phyloP scores from a whole-genome alignment of 2,888 invertebrate genomes.

The Callinectes sapidus region DNA sequence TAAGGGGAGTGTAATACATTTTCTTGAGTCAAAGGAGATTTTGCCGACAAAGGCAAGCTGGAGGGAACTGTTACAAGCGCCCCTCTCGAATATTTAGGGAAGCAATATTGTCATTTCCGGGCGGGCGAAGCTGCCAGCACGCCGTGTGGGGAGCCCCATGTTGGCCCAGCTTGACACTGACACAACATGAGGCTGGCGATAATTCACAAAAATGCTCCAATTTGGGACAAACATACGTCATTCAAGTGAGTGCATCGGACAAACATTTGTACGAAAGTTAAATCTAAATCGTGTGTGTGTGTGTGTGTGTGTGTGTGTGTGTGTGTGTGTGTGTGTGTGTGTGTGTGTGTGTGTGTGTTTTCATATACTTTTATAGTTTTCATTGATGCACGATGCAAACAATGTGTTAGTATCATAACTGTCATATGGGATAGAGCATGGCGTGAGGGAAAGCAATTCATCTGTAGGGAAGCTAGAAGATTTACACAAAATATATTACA shows the following conservation, averaged over 20 bases:
- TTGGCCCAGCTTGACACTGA: not conserved
- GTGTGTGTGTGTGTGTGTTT: not conserved
- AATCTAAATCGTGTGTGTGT: not conserved
- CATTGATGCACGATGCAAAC: not conserved
- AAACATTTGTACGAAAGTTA: not conserved
- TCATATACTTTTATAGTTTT: not conserved
- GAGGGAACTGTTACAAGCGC: constrained; percentile 20
- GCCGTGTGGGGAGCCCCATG: not conserved
- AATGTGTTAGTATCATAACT: not conserved
- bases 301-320: not conserved
- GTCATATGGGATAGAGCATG: not conserved
- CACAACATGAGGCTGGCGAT: not conserved
- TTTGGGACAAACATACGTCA: constrained; percentile 13
- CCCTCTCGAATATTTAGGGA: constrained; percentile 14
- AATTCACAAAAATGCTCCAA: constrained; percentile 14
- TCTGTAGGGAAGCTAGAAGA: not conserved
- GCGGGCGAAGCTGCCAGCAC: constrained; percentile 18
- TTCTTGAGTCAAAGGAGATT: constrained; percentile 27
- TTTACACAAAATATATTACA: not conserved
- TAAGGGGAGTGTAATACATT: constrained; percentile 27
- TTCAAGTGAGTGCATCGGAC: constrained; percentile 3
- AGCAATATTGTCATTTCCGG: constrained; percentile 27
- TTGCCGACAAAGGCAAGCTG: constrained; percentile 14
- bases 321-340: not conserved
- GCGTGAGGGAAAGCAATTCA: not conserved